Conservation (phyloP, 2,113 vertebrate species). For the Sminthopsis crassicaudata region DNA sequence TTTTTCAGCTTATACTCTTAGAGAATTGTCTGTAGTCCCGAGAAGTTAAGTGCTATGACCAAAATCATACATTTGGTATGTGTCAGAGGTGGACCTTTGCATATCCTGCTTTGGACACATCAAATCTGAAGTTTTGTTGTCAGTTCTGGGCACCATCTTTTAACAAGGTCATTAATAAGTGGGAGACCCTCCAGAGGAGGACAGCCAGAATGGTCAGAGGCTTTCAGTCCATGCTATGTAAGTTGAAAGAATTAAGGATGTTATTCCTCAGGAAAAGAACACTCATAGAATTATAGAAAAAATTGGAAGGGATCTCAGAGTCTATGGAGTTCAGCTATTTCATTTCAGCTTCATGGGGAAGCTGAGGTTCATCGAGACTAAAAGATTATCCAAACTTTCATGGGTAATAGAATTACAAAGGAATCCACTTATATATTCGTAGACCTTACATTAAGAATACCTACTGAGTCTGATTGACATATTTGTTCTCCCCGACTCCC, state of each 20-base stretch:
- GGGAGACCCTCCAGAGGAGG: background rate
- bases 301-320: background rate
- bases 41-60: too few species aligned
- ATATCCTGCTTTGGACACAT: too few species aligned
- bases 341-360: background rate
- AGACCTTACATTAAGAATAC: too few species aligned
- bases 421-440: too few species aligned
- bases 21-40: too few species aligned
- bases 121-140: too few species aligned
- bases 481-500: too few species aligned
- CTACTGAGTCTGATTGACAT: too few species aligned
- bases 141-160: background rate
- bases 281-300: background rate
- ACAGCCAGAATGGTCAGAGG: background rate
- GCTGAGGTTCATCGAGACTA: background rate
- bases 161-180: background rate
- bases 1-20: too few species aligned
- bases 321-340: background rate
- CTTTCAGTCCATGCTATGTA: background rate
- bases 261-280: background rate
- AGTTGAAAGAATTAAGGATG: background rate
- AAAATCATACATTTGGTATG: too few species aligned
- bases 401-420: background rate
- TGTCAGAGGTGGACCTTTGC: too few species aligned
- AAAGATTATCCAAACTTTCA: background rate